Percentiles rank a stretch among this genome's conserved stretches.
phyloP scores from a whole-genome alignment of 2,888 invertebrate species.

The Mesorhabditis belari region DNA sequence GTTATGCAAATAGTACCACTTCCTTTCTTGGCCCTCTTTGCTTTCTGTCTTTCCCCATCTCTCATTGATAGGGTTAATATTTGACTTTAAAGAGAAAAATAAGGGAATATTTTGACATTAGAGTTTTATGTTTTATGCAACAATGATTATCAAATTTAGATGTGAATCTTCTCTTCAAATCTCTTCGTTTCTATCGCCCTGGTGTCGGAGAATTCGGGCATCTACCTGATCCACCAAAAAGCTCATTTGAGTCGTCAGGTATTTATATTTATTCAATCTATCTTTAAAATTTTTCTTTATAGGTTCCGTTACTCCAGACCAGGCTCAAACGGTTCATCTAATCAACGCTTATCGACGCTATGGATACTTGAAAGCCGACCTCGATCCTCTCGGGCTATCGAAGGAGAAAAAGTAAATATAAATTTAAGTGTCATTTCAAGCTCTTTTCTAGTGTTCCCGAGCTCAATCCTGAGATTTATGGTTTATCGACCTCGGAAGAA shows the following conservation, averaged over 20 bases:
- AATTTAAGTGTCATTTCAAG: background rate
- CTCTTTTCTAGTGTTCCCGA: constrained; percentile 40
- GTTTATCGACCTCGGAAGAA: constrained; percentile 22
- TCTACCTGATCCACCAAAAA: constrained; percentile 31
- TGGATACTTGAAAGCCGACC: constrained; percentile 44
- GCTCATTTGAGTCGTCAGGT: constrained; percentile 29
- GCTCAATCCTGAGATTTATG: constrained; percentile 38
- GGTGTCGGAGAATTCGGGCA: constrained; percentile 32
- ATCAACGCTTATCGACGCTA: constrained; percentile 48
- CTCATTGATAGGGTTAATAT: too few relatives aligned
- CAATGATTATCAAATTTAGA: background rate
- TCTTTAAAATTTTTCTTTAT: background rate
- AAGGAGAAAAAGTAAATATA: constrained; percentile 23
- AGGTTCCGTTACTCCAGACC: constrained; percentile 26
- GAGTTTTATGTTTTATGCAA: too few relatives aligned
- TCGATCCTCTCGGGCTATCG: constrained; percentile 44
- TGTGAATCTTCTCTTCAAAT: background rate
- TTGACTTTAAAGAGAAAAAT: too few relatives aligned
- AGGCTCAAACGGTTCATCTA: constrained; percentile 37
- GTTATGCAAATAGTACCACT: too few relatives aligned
- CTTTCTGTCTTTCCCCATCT: too few relatives aligned
- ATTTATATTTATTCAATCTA: background rate
- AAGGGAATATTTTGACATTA: too few relatives aligned
- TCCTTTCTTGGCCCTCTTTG: too few relatives aligned
- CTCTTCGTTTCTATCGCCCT: constrained; percentile 23